Percentiles rank a stretch among this genome's conserved stretches.
Conservation (phyloP, 2,888 invertebrate genomes). For the Endotricha flammealis region DNA sequence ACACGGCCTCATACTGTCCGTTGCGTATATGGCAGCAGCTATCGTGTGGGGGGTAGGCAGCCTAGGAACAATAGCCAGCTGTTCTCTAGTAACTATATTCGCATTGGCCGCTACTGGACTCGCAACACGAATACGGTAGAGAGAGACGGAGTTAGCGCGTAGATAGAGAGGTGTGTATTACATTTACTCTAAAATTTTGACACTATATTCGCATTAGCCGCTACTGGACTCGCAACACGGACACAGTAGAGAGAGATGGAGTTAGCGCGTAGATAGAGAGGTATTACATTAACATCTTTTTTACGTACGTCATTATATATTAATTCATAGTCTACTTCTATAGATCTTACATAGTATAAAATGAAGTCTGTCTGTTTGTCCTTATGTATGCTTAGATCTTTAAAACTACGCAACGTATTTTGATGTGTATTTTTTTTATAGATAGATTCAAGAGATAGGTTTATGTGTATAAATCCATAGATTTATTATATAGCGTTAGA, state of each 20-base stretch:
- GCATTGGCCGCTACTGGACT: conserved; percentile 30
- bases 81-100: conserved; percentile 24
- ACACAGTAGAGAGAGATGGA: not conserved
- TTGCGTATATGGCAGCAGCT: conserved; percentile 70
- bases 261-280: not conserved
- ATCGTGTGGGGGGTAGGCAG: conserved; percentile 56
- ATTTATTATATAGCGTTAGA: too few species aligned
- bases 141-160: not conserved
- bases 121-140: conserved; percentile 10
- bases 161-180: not conserved
- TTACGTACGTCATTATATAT: too few species aligned
- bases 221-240: conserved; percentile 24
- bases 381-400: too few species aligned
- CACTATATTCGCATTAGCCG: too few species aligned
- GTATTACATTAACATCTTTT: not conserved
- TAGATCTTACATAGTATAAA: too few species aligned
- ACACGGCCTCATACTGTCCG: conserved; percentile 73
- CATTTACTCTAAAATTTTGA: not conserved
- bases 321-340: too few species aligned
- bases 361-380: too few species aligned
- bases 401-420: too few species aligned
- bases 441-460: too few species aligned
- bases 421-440: too few species aligned
- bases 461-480: too few species aligned
- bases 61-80: conserved; percentile 30